Conservation (phyloP, 1,140 invertebrate genomes). For the Globodera rostochiensis region DNA sequence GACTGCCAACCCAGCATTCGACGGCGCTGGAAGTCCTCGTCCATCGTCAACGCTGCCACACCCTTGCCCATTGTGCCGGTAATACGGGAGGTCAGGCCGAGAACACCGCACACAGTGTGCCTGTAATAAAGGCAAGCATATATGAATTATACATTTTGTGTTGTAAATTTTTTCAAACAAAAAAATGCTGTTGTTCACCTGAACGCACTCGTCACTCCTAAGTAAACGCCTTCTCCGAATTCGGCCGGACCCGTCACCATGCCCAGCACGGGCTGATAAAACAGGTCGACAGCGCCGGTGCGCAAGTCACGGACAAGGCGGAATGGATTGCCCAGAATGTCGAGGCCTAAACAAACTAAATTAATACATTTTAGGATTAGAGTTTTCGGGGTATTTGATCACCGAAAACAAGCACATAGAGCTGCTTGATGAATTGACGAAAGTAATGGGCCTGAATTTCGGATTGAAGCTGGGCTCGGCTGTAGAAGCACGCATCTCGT, state of each 20-base stretch:
- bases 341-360: conserved; percentile 79
- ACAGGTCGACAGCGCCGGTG: conserved; percentile 92
- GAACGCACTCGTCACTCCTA: conserved; percentile 66
- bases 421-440: conserved; percentile 86
- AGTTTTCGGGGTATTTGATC: neutral
- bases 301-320: conserved; percentile 88
- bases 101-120: conserved; percentile 91
- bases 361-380: too few relatives aligned
- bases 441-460: conserved; percentile 87
- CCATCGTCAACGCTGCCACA: conserved; percentile 88
- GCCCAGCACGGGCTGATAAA: conserved; percentile 96
- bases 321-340: conserved; percentile 97
- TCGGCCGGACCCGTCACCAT: conserved; percentile 96
- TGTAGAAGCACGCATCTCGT: conserved; percentile 83
- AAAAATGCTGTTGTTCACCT: neutral
- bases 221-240: conserved; percentile 89
- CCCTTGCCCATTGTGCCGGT: conserved; percentile 82
- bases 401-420: conserved; percentile 83
- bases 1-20: conserved; percentile 85
- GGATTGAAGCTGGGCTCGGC: conserved; percentile 78
- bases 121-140: conserved; percentile 74
- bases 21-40: conserved; percentile 92
- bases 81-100: conserved; percentile 91
- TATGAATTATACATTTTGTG: neutral
- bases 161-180: neutral